Conservation (phyloP, 1,140 invertebrate genomes). For the Octopus sinensis region DNA sequence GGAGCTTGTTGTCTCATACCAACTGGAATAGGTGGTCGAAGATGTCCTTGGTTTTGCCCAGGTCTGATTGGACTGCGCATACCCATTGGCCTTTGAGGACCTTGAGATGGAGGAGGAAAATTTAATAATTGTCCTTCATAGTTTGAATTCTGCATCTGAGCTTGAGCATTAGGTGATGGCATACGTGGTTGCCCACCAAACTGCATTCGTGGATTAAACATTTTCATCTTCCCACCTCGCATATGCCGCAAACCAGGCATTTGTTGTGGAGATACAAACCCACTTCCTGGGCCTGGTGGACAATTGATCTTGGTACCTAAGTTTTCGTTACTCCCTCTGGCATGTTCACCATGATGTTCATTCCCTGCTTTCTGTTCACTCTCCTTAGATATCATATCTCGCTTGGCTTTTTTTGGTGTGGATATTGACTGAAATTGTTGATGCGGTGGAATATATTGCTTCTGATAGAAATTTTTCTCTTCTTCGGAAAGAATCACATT, state of each 20-base stretch:
- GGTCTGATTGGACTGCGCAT: not conserved
- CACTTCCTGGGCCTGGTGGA: not conserved
- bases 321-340: too few relatives aligned
- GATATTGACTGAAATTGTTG: not conserved
- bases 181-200: not conserved
- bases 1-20: not conserved
- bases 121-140: not conserved
- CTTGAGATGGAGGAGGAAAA: not conserved
- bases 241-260: not conserved
- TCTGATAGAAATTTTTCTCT: slow-evolving; percentile 4
- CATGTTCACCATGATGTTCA: not conserved
- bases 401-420: not conserved
- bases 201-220: not conserved
- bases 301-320: not conserved
- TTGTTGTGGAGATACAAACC: not conserved
- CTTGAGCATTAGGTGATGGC: not conserved
- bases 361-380: not conserved
- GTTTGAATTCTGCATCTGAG: not conserved
- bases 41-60: not conserved
- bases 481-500: slow-evolving; percentile 5
- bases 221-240: not conserved
- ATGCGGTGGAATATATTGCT: not conserved
- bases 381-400: not conserved
- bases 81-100: not conserved
- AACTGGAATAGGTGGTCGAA: not conserved